These are phyloP conservation scores for Ceratoteleas bidentatus DNA, from an alignment of 1,140 invertebrate species.

Conservation along the genomic window DNA sequence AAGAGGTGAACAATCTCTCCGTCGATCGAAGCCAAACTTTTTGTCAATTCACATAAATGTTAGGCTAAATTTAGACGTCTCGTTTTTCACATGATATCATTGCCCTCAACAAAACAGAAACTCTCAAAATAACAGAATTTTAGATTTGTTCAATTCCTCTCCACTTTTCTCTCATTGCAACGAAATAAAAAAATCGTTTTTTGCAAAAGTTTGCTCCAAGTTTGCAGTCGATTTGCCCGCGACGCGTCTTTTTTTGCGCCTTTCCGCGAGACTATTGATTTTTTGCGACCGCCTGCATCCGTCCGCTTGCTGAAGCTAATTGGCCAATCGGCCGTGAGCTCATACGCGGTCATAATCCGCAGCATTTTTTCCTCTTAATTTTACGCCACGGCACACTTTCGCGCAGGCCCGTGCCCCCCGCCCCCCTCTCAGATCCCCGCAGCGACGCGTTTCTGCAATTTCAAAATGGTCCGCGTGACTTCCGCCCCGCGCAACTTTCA, in stretches of 20 bases:
- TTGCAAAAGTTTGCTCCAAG: background rate
- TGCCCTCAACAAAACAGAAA: no score
- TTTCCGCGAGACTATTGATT: conserved; percentile 31
- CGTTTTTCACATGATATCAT: no score
- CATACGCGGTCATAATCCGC: conserved; percentile 26
- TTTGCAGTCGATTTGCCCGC: conserved; percentile 11
- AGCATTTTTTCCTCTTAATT: conserved; percentile 1
- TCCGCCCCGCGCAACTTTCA: no score
- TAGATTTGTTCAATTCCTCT: no score
- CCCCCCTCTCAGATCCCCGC: no score
- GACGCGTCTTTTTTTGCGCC: conserved; percentile 12
- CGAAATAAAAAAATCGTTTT: no score
- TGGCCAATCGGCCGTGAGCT: conserved; percentile 44
- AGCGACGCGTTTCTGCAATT: no score
- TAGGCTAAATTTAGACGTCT: no score
- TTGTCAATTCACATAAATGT: background rate
- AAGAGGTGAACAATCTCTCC: conserved; percentile 24
- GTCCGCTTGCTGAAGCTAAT: conserved; percentile 46
- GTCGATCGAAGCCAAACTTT: conserved; percentile 17
- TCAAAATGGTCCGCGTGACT: no score
- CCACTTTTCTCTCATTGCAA: no score
- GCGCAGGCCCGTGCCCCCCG: background rate
- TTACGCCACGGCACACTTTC: conserved; percentile 13
- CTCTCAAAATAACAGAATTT: no score
- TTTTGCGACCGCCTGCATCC: conserved; percentile 30